phyloP scores from a whole-genome alignment of 2,888 invertebrate species.

The Nephrotoma flavescens region DNA sequence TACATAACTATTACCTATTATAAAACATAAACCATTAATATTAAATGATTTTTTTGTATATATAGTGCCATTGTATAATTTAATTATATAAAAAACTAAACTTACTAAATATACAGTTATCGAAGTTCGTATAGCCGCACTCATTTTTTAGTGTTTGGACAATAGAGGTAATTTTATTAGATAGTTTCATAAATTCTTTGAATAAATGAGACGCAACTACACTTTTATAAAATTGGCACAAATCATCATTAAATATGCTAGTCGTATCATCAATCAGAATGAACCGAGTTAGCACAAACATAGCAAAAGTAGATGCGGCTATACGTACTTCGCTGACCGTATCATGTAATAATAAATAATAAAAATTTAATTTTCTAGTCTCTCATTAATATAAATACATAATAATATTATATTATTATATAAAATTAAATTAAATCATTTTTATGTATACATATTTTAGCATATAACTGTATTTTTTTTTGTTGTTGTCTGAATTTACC shows the following conservation, averaged over 20 bases:
- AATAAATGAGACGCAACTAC: too few relatives aligned
- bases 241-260: too few relatives aligned
- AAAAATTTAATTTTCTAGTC: not conserved
- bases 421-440: not conserved
- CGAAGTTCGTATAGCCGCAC: too few relatives aligned
- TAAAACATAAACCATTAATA: not conserved
- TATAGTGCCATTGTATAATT: not conserved
- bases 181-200: too few relatives aligned
- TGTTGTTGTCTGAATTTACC: not conserved
- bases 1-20: not conserved
- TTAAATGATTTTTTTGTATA: not conserved
- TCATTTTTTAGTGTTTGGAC: too few relatives aligned
- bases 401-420: not conserved
- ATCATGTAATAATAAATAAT: not conserved
- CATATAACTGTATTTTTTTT: not conserved
- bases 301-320: too few relatives aligned
- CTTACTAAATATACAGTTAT: not conserved
- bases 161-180: too few relatives aligned
- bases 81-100: not conserved
- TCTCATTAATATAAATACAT: not conserved
- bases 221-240: too few relatives aligned
- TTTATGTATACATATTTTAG: not conserved
- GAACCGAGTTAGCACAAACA: too few relatives aligned
- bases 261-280: too few relatives aligned
- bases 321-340: too few relatives aligned